These are phyloP conservation scores for Acrocera orbiculus DNA, from an alignment of 2,888 invertebrate species.

Conservation along the genomic window DNA sequence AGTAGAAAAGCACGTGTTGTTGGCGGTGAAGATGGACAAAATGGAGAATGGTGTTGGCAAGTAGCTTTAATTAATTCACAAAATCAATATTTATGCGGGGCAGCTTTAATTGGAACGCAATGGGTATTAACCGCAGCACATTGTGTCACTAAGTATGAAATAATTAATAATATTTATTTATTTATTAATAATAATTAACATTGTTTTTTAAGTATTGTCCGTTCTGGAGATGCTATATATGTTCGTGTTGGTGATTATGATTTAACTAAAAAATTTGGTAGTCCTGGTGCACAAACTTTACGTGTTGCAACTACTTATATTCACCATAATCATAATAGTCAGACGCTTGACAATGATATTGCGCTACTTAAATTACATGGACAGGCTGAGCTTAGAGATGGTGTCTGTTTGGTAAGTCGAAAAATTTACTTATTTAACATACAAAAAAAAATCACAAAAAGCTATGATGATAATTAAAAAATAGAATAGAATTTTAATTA, in stretches of 20 bases:
- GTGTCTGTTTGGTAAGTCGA: conserved; percentile 35
- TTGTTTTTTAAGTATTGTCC: conserved; percentile 49
- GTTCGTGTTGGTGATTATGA: conserved; percentile 87
- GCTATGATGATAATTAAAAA: background rate
- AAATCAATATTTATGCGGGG: conserved; percentile 87
- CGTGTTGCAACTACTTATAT: conserved; percentile 86
- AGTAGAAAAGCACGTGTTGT: conserved; percentile 41
- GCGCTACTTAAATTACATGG: conserved; percentile 78
- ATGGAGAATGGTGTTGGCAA: conserved; percentile 93
- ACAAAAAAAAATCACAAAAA: background rate
- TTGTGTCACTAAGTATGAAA: conserved; percentile 75
- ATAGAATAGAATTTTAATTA: background rate
- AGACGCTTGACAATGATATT: conserved; percentile 86
- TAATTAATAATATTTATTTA: too few relatives aligned
- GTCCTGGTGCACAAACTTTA: conserved; percentile 78
- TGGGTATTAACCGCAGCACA: conserved; percentile 91
- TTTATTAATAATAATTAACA: background rate
- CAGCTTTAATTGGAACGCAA: conserved; percentile 81
- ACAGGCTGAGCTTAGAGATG: conserved; percentile 73
- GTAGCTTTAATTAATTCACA: conserved; percentile 82
- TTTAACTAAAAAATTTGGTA: conserved; percentile 75
- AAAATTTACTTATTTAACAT: background rate
- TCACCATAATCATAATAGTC: conserved; percentile 89
- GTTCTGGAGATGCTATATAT: conserved; percentile 87
- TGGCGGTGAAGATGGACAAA: conserved; percentile 78